A percentile compares a stretch with the other conserved stretches of the same genome.
These are phyloP conservation scores for Cephus sareptanus DNA, from an alignment of 2,888 invertebrate genomes.

Conservation along the genomic window DNA sequence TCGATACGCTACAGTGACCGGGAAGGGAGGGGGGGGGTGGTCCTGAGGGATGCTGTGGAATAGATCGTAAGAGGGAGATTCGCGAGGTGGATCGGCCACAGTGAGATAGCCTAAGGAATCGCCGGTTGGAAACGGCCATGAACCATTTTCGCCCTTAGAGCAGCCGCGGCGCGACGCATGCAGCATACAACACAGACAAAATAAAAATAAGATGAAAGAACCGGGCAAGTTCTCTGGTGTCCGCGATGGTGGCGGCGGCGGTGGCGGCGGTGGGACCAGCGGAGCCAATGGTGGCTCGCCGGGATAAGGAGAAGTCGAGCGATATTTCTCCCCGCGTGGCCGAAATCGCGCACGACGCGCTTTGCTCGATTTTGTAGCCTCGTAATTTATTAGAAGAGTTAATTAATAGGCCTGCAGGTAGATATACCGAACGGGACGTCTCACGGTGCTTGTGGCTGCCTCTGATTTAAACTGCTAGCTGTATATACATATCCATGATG, in stretches of 20 bases:
- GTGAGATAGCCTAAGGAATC: constrained; percentile 27
- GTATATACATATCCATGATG: not conserved
- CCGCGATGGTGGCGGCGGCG: constrained; percentile 2
- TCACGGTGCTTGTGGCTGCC: not conserved
- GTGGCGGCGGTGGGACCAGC: not conserved
- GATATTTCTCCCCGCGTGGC: constrained; percentile 30
- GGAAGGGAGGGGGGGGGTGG: not conserved
- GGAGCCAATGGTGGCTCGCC: not conserved
- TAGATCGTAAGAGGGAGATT: constrained; percentile 3
- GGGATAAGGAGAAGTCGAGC: constrained; percentile 28
- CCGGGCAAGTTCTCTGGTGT: constrained; percentile 43
- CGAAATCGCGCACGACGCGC: not conserved
- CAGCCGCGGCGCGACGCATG: constrained; percentile 31
- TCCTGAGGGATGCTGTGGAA: not conserved
- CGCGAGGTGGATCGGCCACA: constrained; percentile 3
- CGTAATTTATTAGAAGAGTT: constrained; percentile 56
- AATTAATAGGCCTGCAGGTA: constrained; percentile 51
- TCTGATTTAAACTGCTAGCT: not conserved
- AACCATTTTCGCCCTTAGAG: constrained; percentile 58
- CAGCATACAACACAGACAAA: constrained; percentile 56
- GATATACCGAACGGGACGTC: not conserved
- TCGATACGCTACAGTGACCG: not conserved
- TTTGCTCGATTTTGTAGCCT: not conserved
- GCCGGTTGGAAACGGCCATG: constrained; percentile 50
- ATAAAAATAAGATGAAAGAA: constrained; percentile 54